Base-by-base conservation (phyloP, 2,113 vertebrate genomes). In the Nycticebus coucang region DNA sequence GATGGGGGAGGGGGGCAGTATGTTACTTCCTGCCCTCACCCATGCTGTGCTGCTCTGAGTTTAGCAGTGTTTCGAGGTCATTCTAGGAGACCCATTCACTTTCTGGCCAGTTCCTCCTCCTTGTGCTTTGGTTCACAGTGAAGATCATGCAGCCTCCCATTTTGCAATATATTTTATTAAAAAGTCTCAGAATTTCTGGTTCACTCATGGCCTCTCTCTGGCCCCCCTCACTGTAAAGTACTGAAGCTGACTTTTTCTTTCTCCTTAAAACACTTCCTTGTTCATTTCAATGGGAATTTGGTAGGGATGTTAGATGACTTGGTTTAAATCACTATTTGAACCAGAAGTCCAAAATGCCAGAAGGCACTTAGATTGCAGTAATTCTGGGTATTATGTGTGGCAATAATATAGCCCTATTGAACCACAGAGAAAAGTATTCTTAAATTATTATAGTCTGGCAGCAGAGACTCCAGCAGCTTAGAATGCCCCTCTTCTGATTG, bases 241-340 rank as follows among this genome's bases (percentile, higher is more conserved):
- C 71, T 69, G 13, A 77, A 79, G 18, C 59, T 35, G n/a, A 81
- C 28, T 53, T 88, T 68, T 93, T 62, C 17, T 69, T 87, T 80
- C 33, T 59, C 74, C 12, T 95, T 82, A 75, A 64, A 87, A 87
- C n/a, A n/a, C 68, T 22, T 74, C 28, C 35, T 21, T 66, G 55
- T 80, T 96, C 4, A 22, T 87, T 77, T 92, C 78, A 33, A 0
- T 81, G 59, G 64, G n/a, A 90, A 80, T 87, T 87, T 90, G 84
- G 28, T 84, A 59, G 64, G 30, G 66, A 55, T 71, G 28, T 33
- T 81, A 85, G 60, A 80, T 74, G 64, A 19, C 35, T 64, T 88
- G 41, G 37, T n/a, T 82, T 53, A n/a, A 74, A 26, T 94, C 68
- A 60, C 15, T 71, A 26, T 83, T 82, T 62, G 62, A 87, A 60